Base-by-base conservation (phyloP, 2,797 vertebrate species). In the Enteromius afrohamiltoni region DNA sequence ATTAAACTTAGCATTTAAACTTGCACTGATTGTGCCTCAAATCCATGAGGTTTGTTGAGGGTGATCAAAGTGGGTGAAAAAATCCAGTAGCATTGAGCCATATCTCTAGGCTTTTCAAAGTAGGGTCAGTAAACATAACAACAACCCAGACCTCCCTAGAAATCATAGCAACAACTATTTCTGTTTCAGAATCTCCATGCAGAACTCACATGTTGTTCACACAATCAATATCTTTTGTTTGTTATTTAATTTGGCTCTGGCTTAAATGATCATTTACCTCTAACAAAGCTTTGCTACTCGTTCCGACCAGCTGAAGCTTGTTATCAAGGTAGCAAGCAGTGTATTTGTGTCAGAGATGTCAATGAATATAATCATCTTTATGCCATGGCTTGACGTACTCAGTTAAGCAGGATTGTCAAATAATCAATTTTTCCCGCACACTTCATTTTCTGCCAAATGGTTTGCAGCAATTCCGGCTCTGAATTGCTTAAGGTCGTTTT, bases 361-460 rank as follows among this genome's bases (percentile, higher is more conserved):
- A 90, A 88, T 77, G 80, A 88, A 86, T 76, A 88, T 89, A 90
- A 91, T 90, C 87, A 93, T 91, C 91, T 86, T 91, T 91, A 90
- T 74, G 85, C 84, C 86, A 84, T 77, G 84, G 67, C 80, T 91
- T 88, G 91, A 90, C 29, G 1, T 83, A 82, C 80, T 64, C 87
- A 71, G 87, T 92, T 92, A 92, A 92, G 83, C 87, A 90, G 87
- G 82, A 88, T 83, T 89, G 90, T 91, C 91, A 94, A 92, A 91
- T 92, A 92, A 93, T 93, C 92, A 87, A 93, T 93, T 88, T 84
- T 26, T 29, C 62, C 58, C 55, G 62, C 83, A 86, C 88, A 89
- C 86, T 86, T 92, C 79, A 85, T 83, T 92, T 92, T 92, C 88
- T 88, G 75, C 84, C 62, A 85, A 89, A 82, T 68, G 83, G 70